Evolutionary conservation across 2,888 invertebrate species (phyloP), one percentile per base, ranked within the genome.

Genomic region (Apotomis capreana): DNA sequence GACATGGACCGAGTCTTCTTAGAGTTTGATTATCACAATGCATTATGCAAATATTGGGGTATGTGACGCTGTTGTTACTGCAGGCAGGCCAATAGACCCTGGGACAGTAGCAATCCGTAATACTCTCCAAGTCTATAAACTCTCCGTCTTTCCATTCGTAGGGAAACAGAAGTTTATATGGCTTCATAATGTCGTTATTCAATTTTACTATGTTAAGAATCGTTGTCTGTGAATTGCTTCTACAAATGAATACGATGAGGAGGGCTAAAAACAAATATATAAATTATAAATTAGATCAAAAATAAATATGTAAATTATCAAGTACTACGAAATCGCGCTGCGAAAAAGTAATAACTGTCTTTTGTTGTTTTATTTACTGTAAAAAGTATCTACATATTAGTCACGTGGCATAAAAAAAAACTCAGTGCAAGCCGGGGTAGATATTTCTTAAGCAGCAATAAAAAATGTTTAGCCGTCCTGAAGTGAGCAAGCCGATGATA

Each of bases 81-180:
- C 69, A 69, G 3, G 51, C 37, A 0, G 69, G 69, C 69, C 69
- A 69, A n/a, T 69, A 69, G 0, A 69, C 62, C 10, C 69, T 36
- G 3, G 69, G 69, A 10, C 69, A 69, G 10, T 69, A 40, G 13
- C 69, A 69, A 3, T 63, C 57, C 0, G 15, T 3, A n/a, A 69
- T 63, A 0, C 49, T 13, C 3, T 63, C 55, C n/a, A 69, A 46
- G 10, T 69, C 69, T 5, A 15, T 37, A 13, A 69, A 69, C 0
- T 15, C 57, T 0, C 49, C 49, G 37, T 36, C 12, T 4, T 46
- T 5, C 65, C 65, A 65, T 44, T 69, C 57, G 10, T 69, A 69
- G 12, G 69, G 69, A 5, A 51, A 69, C 4, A 69, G 4, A 3
- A 69, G 6, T 0, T 51, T 40, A 12, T 69, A 69, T 4, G n/a